Percentiles rank a stretch among this genome's conserved stretches.
Conservation (phyloP, 2,888 invertebrate species). For the Calliphora vomitoria region DNA sequence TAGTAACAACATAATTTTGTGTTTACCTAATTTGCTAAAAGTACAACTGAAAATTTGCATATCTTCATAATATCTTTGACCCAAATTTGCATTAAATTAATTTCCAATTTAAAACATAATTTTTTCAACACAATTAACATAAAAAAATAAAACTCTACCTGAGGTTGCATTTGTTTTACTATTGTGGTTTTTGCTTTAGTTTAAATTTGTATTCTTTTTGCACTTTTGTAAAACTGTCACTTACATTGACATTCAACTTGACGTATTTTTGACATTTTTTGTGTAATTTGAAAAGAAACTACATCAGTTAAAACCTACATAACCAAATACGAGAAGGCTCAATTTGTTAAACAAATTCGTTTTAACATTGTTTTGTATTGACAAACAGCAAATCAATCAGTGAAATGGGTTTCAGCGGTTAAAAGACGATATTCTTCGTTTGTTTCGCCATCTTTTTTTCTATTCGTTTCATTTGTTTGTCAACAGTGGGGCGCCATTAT, state of each 20-base stretch:
- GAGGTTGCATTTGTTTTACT: background rate
- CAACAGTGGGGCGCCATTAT: conserved; percentile 27
- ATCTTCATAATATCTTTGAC: background rate
- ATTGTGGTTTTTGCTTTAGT: background rate
- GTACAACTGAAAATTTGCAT: background rate
- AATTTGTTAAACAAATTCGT: conserved; percentile 54
- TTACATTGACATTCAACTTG: conserved; percentile 67
- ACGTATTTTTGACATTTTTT: conserved; percentile 54
- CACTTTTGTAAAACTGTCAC: conserved; percentile 37
- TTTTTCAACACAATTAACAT: background rate
- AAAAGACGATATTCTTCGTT: background rate
- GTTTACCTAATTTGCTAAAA: background rate
- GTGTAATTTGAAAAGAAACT: background rate
- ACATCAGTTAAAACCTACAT: background rate
- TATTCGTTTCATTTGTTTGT: conserved; percentile 9
- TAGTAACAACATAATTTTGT: too few relatives aligned
- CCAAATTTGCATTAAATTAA: background rate
- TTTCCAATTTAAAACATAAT: background rate
- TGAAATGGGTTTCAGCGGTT: conserved; percentile 33
- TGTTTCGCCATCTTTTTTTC: background rate
- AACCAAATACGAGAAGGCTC: background rate
- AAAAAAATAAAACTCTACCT: background rate
- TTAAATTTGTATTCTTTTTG: too few relatives aligned
- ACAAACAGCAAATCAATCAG: conserved; percentile 33
- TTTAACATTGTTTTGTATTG: conserved; percentile 42